Percentiles rank a stretch among this genome's conserved stretches.
Evolutionary conservation across 1,140 invertebrate species (phyloP).

Genomic region (Formica selysi): DNA sequence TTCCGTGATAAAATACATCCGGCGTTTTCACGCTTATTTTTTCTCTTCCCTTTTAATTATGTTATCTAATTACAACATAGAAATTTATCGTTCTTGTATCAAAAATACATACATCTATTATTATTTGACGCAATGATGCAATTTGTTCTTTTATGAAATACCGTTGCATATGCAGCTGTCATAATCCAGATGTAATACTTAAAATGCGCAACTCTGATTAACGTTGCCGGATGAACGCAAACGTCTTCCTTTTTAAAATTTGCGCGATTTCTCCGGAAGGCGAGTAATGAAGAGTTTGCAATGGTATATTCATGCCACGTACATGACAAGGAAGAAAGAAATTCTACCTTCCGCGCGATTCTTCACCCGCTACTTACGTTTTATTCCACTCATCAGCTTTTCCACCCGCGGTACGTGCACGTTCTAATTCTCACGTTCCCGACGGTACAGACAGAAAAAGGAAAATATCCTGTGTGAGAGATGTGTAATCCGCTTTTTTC

Average conservation of each 20-base stretch:
- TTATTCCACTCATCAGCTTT: slow-evolving; percentile 70
- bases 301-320: slow-evolving; percentile 62
- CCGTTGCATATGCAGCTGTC: not conserved
- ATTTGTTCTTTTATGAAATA: slow-evolving; percentile 25
- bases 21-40: slow-evolving; percentile 6
- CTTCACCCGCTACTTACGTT: slow-evolving; percentile 61
- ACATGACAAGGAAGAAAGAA: slow-evolving; percentile 63
- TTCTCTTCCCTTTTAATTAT: not conserved
- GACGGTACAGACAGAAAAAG: slow-evolving; percentile 50
- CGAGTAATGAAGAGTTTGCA: slow-evolving; percentile 59
- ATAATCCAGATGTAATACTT: slow-evolving; percentile 33
- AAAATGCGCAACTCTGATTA: slow-evolving; percentile 50
- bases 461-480: slow-evolving; percentile 51
- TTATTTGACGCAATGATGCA: not conserved
- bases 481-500: slow-evolving; percentile 58
- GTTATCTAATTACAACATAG: slow-evolving; percentile 20
- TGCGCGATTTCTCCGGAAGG: slow-evolving; percentile 41
- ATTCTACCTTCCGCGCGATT: slow-evolving; percentile 60
- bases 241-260: slow-evolving; percentile 52
- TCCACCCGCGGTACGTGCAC: slow-evolving; percentile 70
- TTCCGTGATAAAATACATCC: slow-evolving; percentile 42
- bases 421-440: slow-evolving; percentile 73
- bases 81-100: not conserved
- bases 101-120: slow-evolving; percentile 33
- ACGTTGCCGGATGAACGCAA: slow-evolving; percentile 19